Evolutionary conservation across 2,797 vertebrate genomes (phyloP), one percentile per base, ranked within the genome.

Genomic region (Parauchenoglanis punctatus): DNA sequence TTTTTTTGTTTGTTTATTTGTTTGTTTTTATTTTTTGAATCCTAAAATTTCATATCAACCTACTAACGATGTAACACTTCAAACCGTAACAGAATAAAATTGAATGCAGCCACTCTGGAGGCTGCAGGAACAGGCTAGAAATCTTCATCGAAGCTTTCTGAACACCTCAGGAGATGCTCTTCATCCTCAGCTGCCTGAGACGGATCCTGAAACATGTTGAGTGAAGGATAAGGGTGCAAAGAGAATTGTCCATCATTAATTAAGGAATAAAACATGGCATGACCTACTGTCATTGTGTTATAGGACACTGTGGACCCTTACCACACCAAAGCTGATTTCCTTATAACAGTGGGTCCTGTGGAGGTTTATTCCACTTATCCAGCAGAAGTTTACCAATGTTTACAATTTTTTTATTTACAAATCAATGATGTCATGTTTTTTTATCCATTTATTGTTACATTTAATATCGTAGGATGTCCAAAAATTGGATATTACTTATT

Each of bases 131-230:
- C 68, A 10, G 72, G 25, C 82, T 84, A 89, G 49, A 90, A 84
- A 72, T 92, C 91, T 25, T 92, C 92, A 82, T 92, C 92, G 58
- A 93, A 91, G 44, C 90, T 92, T 85, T 93, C 92, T 4, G 90
- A 91, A 84, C 92, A 92, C 54, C 88, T 88, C 76, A 93, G 91
- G 63, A 91, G 90, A 52, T 90, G 68, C 65, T 90, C 89, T 52
- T 92, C 90, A 10, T 84, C 81, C 68, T 93, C 92, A 0, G 77
- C 56, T 28, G 84, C 78, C 40, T 84, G 72, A n/a, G 68, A 83
- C 73, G 78, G n/a, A 12, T 85, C 89, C 92, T 93, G 88, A 7
- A 84, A 73, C n/a, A 40, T 11, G 70, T 73, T 56, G 25, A 90
- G 7, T 12, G 15, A 68, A 44, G 40, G 20, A 86, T 72, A 46